Conservation (phyloP, 2,888 invertebrate species). For the Cephonodes hylas region DNA sequence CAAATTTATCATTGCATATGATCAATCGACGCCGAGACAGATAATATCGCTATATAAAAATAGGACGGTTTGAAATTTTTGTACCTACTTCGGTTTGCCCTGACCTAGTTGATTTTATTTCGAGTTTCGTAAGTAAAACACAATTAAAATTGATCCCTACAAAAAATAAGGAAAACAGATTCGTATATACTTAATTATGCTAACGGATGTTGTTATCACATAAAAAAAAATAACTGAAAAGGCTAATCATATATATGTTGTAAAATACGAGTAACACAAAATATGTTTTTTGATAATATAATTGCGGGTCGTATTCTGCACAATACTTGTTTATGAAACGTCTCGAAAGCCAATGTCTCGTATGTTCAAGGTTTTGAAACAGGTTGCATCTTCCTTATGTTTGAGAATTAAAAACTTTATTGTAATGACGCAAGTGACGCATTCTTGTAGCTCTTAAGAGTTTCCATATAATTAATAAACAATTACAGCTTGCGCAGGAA, state of each 20-base stretch:
- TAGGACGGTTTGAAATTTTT: background rate
- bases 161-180: background rate
- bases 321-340: background rate
- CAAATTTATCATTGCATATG: background rate
- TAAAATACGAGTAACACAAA: background rate
- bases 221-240: background rate
- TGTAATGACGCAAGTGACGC: background rate
- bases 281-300: background rate
- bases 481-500: background rate
- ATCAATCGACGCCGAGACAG: background rate
- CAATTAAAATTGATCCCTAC: background rate
- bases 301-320: background rate
- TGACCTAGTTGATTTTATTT: background rate
- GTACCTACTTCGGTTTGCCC: background rate
- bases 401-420: constrained; percentile 10
- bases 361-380: constrained; percentile 8
- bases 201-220: background rate
- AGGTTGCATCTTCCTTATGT: constrained; percentile 10
- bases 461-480: background rate
- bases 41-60: background rate
- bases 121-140: background rate
- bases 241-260: background rate
- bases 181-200: background rate
- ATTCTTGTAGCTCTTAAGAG: background rate
- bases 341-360: background rate